Evolutionary conservation across 2,797 vertebrate genomes (phyloP), one percentile per base, ranked within the genome.

Genomic region (Lagorchestes hirsutus): DNA sequence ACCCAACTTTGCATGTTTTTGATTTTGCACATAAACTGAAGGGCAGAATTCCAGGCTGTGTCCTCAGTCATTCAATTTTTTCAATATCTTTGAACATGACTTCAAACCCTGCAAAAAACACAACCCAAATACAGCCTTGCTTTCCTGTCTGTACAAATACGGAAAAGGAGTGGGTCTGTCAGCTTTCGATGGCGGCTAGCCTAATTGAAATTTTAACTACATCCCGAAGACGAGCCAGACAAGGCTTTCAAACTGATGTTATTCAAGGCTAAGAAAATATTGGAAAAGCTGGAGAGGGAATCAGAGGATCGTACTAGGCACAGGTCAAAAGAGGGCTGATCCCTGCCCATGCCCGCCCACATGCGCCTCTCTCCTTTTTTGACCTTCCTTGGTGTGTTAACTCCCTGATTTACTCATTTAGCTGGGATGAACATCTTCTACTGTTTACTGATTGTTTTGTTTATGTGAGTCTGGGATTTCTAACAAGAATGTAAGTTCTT

Each of bases 1-100:
- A 98, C 98, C 98, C 98, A 98, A 99, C 98, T 99, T 99, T 99
- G 98, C 99, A 99, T 99, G 98, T 98, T 99, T 99, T 99, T 99
- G 98, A 99, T 99, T 99, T 98, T 98, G 97, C 98, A 98, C 98
- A 98, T 98, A 99, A 98, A 99, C 98, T 98, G 98, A 98, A 99
- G 99, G 98, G 99, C 98, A 99, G 98, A 98, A 99, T 98, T 99
- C 98, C 97, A 99, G 98, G 98, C 96, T 98, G 96, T 98, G 98
- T 99, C 98, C 98, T 99, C 98, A 98, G 98, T 98, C 98, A 98
- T 98, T 99, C 98, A 98, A 97, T 98, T 98, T 98, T 98, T 98
- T 98, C 74, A 95, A 98, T 96, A 98, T 98, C 98, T 99, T 99
- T 99, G 98, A 99, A 99, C 98, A 98, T 96, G 98, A 99, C 99